Conservation (phyloP, 2,888 invertebrate species). For the Reticulitermes lucifugus region DNA sequence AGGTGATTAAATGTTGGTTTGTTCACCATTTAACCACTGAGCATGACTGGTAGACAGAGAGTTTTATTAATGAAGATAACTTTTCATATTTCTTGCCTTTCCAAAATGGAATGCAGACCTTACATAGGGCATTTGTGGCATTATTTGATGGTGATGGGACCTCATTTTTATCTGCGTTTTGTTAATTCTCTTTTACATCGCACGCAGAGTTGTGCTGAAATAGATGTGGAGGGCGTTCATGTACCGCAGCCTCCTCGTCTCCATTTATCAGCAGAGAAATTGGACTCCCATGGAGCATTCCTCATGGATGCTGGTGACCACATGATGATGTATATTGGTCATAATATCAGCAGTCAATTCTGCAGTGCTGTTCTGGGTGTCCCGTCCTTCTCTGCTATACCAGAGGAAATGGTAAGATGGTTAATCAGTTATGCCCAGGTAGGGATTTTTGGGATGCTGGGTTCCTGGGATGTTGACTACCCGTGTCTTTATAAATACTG, state of each 20-base stretch:
- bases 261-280: constrained; percentile 82
- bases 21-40: too few relatives aligned
- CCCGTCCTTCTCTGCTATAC: constrained; percentile 76
- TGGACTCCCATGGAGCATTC: constrained; percentile 87
- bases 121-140: constrained; percentile 26
- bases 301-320: constrained; percentile 88
- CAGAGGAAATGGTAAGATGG: constrained; percentile 73
- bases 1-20: too few relatives aligned
- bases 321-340: constrained; percentile 87
- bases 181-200: background rate
- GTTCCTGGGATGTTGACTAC: too few relatives aligned
- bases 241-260: constrained; percentile 75
- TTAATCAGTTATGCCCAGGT: background rate
- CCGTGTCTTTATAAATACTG: too few relatives aligned
- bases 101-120: too few relatives aligned
- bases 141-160: too few relatives aligned
- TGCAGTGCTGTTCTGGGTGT: constrained; percentile 84
- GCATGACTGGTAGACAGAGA: too few relatives aligned
- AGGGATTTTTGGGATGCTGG: background rate
- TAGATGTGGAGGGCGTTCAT: constrained; percentile 50
- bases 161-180: constrained; percentile 32
- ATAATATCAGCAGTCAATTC: constrained; percentile 79
- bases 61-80: too few relatives aligned
- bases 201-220: constrained; percentile 23
- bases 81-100: too few relatives aligned